Conservation (phyloP, 2,797 vertebrate species). For the Xiphorhynchus erythropygius region DNA sequence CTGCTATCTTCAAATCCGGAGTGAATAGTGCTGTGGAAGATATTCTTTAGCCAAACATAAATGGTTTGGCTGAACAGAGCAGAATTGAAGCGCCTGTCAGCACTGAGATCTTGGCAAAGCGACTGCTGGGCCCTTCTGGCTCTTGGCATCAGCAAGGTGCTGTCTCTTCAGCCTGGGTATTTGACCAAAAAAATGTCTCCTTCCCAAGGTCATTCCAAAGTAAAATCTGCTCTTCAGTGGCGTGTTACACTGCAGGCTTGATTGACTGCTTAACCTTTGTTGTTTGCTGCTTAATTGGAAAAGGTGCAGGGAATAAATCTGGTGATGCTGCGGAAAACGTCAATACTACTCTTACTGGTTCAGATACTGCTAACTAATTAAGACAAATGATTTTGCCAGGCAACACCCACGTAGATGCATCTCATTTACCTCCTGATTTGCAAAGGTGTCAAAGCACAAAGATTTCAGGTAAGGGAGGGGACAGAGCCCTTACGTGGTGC, state of each 20-base stretch:
- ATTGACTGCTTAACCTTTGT: background rate
- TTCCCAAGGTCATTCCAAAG: background rate
- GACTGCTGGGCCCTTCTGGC: background rate
- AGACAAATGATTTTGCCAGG: background rate
- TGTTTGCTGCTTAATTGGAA: background rate
- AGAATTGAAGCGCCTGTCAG: background rate
- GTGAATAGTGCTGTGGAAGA: background rate
- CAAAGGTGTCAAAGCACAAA: background rate
- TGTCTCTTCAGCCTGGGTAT: background rate
- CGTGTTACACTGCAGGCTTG: background rate
- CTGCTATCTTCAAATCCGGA: background rate
- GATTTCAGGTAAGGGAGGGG: background rate
- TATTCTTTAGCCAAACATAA: background rate
- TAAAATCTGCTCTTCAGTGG: background rate
- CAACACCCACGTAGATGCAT: background rate
- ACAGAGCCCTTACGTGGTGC: rapidly evolving
- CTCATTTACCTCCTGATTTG: background rate
- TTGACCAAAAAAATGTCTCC: background rate
- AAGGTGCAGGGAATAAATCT: background rate
- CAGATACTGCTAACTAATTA: background rate
- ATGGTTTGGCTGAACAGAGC: background rate
- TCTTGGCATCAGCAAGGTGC: background rate
- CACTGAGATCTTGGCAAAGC: background rate
- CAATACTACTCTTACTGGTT: background rate
- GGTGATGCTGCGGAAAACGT: background rate